Conservation (phyloP, 2,888 invertebrate species). For the Agonopterix alstromeriana region DNA sequence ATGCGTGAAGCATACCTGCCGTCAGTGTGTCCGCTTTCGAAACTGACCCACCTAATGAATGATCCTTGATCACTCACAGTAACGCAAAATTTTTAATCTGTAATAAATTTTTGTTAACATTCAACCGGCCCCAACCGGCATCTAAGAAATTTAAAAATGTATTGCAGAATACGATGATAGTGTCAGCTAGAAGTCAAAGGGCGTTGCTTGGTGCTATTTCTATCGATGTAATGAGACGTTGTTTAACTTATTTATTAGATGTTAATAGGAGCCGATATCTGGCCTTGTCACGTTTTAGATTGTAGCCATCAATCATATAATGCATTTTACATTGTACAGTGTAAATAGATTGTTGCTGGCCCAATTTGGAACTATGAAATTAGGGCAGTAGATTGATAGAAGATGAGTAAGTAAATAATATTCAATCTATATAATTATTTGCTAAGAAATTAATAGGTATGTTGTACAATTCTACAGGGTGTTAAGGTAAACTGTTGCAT, state of each 20-base stretch:
- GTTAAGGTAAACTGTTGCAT: too few species aligned
- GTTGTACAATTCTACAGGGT: too few species aligned
- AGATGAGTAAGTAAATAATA: constrained; percentile 11
- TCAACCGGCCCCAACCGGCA: too few species aligned
- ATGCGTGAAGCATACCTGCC: too few species aligned
- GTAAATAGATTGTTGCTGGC: constrained; percentile 36
- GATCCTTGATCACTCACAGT: too few species aligned
- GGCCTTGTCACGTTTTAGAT: constrained; percentile 56
- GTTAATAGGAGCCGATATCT: constrained; percentile 43
- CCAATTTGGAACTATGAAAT: constrained; percentile 34
- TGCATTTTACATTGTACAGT: constrained; percentile 35
- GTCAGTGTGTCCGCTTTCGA: too few species aligned
- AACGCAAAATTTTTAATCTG: too few species aligned
- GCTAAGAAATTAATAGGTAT: background rate
- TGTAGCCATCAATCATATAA: constrained; percentile 41
- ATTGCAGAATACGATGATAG: too few species aligned
- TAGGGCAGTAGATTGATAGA: constrained; percentile 27
- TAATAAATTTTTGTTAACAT: too few species aligned
- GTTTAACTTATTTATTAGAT: constrained; percentile 28
- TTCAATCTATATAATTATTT: too few species aligned
- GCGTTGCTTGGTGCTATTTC: constrained; percentile 29
- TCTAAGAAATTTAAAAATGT: too few species aligned
- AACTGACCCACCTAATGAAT: too few species aligned
- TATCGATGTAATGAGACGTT: constrained; percentile 44
- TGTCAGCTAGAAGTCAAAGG: background rate